A percentile compares a stretch with the other conserved stretches of the same genome.
These are phyloP conservation scores for Rachycentron canadum DNA, from an alignment of 2,797 vertebrate genomes.

Conservation along the genomic window DNA sequence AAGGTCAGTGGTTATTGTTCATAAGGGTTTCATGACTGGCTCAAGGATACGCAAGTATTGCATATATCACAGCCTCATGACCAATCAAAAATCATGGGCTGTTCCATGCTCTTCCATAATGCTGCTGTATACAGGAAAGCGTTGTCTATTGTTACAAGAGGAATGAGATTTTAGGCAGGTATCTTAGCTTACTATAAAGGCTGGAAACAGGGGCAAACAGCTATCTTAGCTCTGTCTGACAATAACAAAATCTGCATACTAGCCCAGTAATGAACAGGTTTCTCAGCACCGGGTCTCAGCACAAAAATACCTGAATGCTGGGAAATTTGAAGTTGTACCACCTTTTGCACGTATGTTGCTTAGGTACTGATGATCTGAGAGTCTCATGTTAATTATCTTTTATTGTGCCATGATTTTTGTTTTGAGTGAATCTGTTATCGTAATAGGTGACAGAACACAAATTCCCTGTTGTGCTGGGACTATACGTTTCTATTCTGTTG, in stretches of 20 bases:
- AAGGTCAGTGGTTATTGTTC: not conserved
- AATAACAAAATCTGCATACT: not conserved
- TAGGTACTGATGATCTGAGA: not conserved
- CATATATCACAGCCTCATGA: not conserved
- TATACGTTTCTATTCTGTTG: not conserved
- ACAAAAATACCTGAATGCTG: no score
- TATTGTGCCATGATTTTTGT: not conserved
- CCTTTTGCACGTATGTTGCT: no score
- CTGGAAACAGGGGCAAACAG: not conserved
- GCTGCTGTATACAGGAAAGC: not conserved
- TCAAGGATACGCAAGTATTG: not conserved
- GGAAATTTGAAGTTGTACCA: no score
- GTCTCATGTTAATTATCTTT: not conserved
- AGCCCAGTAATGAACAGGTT: no score
- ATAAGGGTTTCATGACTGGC: not conserved
- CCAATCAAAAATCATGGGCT: not conserved
- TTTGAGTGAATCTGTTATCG: not conserved
- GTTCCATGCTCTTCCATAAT: not conserved
- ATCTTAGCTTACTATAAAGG: not conserved
- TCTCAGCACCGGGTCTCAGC: no score
- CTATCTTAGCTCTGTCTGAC: not conserved
- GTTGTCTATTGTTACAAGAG: not conserved
- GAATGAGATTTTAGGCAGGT: not conserved
- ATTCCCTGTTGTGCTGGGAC: not conserved
- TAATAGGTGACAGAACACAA: conserved; percentile 3